Evolutionary conservation across 1,140 invertebrate genomes (phyloP).

Genomic region (Elysia chlorotica): DNA sequence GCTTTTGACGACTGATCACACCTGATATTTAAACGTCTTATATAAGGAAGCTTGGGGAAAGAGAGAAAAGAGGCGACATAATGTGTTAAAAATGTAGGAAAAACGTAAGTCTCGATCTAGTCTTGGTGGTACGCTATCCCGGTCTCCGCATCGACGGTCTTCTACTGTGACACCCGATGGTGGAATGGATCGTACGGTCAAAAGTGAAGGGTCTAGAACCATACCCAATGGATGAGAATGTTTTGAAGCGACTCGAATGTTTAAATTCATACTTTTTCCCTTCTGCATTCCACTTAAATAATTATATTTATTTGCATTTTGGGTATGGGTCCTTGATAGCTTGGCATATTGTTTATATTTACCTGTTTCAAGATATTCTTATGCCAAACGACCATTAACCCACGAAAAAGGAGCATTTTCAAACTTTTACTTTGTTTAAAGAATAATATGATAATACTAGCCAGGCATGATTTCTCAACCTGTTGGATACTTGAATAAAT

Average conservation of each 20-base stretch:
- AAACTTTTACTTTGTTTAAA: background rate
- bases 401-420: slow-evolving; percentile 5
- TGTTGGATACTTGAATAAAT: slow-evolving; percentile 4
- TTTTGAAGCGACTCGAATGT: background rate
- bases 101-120: too few relatives aligned
- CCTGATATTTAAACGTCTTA: too few relatives aligned
- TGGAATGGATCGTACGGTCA: too few relatives aligned
- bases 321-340: slow-evolving; percentile 11
- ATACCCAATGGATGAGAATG: slow-evolving; percentile 2
- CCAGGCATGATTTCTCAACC: background rate
- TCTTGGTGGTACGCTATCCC: too few relatives aligned
- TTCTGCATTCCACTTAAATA: background rate
- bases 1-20: too few relatives aligned
- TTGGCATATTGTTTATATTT: slow-evolving; percentile 22
- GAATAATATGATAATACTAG: slow-evolving; percentile 1
- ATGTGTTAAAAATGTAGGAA: too few relatives aligned
- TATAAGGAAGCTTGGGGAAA: too few relatives aligned
- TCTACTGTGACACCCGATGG: too few relatives aligned
- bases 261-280: background rate
- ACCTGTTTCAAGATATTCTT: background rate
- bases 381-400: slow-evolving; percentile 7
- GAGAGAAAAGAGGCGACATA: too few relatives aligned
- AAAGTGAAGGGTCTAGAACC: too few relatives aligned
- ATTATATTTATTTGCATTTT: slow-evolving; percentile 19
- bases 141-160: too few relatives aligned